phyloP scores from a whole-genome alignment of 2,888 invertebrate genomes.

The Melitaea athalia region DNA sequence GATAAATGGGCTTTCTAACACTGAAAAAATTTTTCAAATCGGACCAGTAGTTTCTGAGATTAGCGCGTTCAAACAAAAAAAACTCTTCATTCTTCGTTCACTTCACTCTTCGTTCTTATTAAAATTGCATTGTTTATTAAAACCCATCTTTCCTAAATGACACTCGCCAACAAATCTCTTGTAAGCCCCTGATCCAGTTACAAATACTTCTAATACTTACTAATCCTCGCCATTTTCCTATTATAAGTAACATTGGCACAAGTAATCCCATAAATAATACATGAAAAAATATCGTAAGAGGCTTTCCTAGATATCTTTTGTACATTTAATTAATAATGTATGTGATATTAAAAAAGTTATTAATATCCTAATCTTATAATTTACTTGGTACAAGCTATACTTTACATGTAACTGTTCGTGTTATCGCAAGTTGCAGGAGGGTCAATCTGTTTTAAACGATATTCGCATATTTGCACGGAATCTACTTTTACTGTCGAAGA shows the following conservation, averaged over 20 bases:
- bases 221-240: constrained; percentile 19
- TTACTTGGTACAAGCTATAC: too few species aligned
- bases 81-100: too few species aligned
- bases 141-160: not conserved
- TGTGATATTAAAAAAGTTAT: not conserved
- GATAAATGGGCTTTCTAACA: too few species aligned
- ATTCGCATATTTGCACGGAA: too few species aligned
- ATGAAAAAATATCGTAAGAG: constrained; percentile 9
- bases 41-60: too few species aligned
- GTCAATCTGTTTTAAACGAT: too few species aligned
- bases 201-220: constrained; percentile 21
- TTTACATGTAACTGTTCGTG: too few species aligned
- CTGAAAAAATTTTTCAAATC: too few species aligned
- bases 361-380: too few species aligned
- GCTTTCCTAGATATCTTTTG: constrained; percentile 5
- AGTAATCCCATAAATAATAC: constrained; percentile 5
- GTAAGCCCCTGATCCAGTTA: constrained; percentile 16
- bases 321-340: not conserved
- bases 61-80: too few species aligned
- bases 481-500: too few species aligned
- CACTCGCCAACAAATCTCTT: not conserved
- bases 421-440: too few species aligned
- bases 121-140: not conserved
- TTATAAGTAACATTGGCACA: constrained; percentile 15
- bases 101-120: not conserved